A percentile compares a stretch with the other conserved stretches of the same genome.
phyloP scores from a whole-genome alignment of 2,888 invertebrate genomes.

The Chironomus riparius region DNA sequence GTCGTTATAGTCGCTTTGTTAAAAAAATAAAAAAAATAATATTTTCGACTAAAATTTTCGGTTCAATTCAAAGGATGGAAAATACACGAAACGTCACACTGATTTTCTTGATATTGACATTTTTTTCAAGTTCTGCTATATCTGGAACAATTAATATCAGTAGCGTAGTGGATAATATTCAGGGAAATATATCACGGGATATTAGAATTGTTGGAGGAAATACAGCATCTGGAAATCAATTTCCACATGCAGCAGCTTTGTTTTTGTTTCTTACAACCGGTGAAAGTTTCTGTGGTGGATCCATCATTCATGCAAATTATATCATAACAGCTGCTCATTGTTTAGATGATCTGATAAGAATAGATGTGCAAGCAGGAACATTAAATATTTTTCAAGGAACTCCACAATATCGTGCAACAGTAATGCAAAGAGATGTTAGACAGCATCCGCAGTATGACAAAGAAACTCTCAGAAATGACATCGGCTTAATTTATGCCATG shows the following conservation, averaged over 20 bases:
- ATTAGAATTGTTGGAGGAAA: slow-evolving; percentile 8
- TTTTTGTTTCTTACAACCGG: neutral
- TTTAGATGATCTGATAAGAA: neutral
- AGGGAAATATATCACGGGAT: neutral
- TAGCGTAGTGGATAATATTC: neutral
- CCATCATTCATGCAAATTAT: slow-evolving; percentile 9
- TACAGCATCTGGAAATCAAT: neutral
- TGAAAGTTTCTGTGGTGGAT: slow-evolving; percentile 15
- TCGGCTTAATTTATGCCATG: slow-evolving; percentile 2
- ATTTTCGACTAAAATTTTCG: neutral
- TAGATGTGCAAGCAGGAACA: slow-evolving; percentile 14
- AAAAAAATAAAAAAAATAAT: too few relatives aligned
- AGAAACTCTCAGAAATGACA: slow-evolving; percentile 3
- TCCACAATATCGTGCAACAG: slow-evolving; percentile 2
- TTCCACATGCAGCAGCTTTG: slow-evolving; percentile 14
- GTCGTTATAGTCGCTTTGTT: too few relatives aligned
- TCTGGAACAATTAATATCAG: neutral
- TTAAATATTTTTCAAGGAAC: neutral
- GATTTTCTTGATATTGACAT: neutral
- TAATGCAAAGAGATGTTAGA: neutral
- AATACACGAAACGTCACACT: neutral
- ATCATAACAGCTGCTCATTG: slow-evolving; percentile 24
- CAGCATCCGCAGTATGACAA: neutral
- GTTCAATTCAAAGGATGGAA: neutral
- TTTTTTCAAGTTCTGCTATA: neutral